Percentiles rank a stretch among this genome's conserved stretches.
Conservation (phyloP, 2,113 vertebrate species). For the Varanus komodoensis region DNA sequence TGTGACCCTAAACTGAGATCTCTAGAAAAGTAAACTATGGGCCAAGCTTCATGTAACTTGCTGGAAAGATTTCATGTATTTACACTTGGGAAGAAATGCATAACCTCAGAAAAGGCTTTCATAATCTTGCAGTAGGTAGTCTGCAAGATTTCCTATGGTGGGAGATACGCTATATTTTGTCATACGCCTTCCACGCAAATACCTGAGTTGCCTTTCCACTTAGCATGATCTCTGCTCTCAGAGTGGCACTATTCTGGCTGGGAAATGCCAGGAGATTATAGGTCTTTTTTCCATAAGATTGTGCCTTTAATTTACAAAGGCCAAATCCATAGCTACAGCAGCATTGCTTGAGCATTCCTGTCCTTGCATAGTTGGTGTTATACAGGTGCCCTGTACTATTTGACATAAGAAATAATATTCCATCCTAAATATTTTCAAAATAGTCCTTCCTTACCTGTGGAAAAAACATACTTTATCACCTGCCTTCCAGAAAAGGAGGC, state of each 20-base stretch:
- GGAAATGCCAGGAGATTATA: no score
- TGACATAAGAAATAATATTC: constrained; percentile 71
- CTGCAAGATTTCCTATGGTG: background rate
- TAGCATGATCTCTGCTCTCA: background rate
- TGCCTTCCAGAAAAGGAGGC: constrained; percentile 68
- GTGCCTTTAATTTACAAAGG: background rate
- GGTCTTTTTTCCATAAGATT: no score
- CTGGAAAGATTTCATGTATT: background rate
- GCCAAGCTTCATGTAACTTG: no score
- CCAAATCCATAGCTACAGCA: rapidly evolving
- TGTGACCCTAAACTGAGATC: background rate
- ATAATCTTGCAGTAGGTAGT: background rate
- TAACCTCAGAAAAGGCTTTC: background rate
- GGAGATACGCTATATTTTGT: background rate
- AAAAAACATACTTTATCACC: constrained; percentile 77
- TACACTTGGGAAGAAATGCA: background rate
- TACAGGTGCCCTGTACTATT: constrained; percentile 42
- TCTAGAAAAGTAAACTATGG: background rate
- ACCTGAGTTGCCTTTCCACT: background rate
- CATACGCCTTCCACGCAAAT: background rate
- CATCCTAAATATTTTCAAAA: constrained; percentile 72
- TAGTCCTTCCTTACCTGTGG: constrained; percentile 73
- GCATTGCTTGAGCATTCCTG: constrained; percentile 7
- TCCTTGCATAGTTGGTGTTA: constrained; percentile 23
- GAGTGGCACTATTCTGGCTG: background rate